phyloP scores from a whole-genome alignment of 2,113 vertebrate species.

The cattle (Bos taurus) region DNA sequence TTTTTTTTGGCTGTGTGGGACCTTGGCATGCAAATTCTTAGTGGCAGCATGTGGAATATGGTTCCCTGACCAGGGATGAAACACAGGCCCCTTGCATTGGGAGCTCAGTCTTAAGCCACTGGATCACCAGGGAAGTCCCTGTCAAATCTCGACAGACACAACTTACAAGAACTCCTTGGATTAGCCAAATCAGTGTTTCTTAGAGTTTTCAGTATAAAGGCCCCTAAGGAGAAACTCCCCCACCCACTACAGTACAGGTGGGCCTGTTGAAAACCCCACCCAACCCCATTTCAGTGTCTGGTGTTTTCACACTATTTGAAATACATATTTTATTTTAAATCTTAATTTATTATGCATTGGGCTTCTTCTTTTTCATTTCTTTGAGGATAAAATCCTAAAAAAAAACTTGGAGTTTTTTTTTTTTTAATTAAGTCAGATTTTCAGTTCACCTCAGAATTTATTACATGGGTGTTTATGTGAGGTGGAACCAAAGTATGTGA shows the following conservation, averaged over 20 bases:
- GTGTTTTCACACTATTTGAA: not conserved
- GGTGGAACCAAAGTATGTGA: not conserved
- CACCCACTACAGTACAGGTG: not conserved
- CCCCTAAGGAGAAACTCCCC: not conserved
- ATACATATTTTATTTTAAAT: not conserved
- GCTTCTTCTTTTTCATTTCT: slow-evolving; percentile 15
- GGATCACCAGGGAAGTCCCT: not conserved
- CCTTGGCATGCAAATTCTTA: not conserved
- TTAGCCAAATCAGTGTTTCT: not conserved
- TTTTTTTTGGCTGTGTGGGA: not conserved
- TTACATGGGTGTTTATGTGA: not conserved
- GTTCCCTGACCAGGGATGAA: not conserved
- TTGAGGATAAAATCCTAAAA: not conserved
- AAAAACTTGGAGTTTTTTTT: not conserved
- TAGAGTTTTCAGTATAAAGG: not conserved
- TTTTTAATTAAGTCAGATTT: not conserved
- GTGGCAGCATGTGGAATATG: not conserved
- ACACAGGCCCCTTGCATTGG: not conserved
- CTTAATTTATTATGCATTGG: not conserved
- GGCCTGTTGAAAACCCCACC: not conserved
- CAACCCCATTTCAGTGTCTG: not conserved
- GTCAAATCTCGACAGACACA: not conserved
- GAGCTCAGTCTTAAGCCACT: not conserved
- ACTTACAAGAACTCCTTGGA: not conserved
- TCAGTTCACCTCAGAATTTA: not conserved